A percentile compares a stretch with the other conserved stretches of the same genome.
These are phyloP conservation scores for Polypedilum pembai DNA, from an alignment of 1,140 invertebrate species.

Conservation along the genomic window DNA sequence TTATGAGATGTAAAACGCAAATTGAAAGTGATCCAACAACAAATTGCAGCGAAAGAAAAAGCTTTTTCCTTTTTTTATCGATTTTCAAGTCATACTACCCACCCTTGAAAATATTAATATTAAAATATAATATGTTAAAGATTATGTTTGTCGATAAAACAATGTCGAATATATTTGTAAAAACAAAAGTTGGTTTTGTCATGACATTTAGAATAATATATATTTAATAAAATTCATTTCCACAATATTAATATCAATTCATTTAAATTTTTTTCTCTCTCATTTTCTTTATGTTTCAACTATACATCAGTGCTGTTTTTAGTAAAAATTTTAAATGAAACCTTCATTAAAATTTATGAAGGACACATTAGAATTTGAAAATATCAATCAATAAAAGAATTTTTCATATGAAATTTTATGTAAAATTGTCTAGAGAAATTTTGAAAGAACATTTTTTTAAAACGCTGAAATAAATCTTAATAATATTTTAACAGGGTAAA, in stretches of 20 bases:
- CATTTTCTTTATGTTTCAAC: background rate
- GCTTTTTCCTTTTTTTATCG: background rate
- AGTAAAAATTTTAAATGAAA: background rate
- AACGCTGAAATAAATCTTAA: no score
- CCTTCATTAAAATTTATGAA: background rate
- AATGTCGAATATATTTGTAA: background rate
- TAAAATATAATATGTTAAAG: background rate
- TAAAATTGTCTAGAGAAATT: background rate
- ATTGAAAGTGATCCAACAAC: background rate
- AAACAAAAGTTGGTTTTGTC: background rate
- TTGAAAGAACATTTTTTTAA: no score
- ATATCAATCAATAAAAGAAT: slow-evolving; percentile 1
- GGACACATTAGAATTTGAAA: background rate
- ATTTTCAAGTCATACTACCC: slow-evolving; percentile 1
- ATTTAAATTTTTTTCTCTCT: background rate
- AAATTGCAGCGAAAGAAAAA: background rate
- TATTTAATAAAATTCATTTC: background rate
- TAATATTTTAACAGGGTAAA: no score
- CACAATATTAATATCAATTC: background rate
- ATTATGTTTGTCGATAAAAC: slow-evolving; percentile 13
- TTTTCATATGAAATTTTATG: background rate
- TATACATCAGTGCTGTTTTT: background rate
- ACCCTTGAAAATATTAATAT: slow-evolving; percentile 21
- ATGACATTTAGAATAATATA: no score
- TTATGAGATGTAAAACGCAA: background rate